Evolutionary conservation across 2,797 vertebrate species (phyloP).

Genomic region (Peromyscus melanophrys): DNA sequence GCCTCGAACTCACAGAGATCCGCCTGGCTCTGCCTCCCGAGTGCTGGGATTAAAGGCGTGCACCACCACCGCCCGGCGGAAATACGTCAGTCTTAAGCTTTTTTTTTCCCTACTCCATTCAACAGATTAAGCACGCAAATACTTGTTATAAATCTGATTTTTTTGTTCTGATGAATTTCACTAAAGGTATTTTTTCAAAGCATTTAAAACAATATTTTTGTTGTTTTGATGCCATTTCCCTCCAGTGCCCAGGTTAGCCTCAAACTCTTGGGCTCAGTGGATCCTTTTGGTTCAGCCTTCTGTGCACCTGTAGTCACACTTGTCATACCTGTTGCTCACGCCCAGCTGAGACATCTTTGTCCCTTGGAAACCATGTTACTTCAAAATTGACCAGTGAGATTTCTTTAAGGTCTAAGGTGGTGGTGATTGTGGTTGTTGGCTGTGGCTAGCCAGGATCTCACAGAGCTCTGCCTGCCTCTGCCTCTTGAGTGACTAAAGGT

Average conservation of each 20-base stretch:
- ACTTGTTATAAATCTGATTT: neutral
- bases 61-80: no score
- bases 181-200: neutral
- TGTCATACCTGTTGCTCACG: no score
- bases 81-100: neutral
- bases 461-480: no score
- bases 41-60: no score
- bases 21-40: no score
- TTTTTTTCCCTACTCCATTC: neutral
- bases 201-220: neutral
- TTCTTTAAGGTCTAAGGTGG: neutral
- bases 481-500: no score
- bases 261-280: neutral
- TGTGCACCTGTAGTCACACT: no score
- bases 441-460: neutral
- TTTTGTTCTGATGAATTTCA: constrained; percentile 17
- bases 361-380: neutral
- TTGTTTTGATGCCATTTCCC: neutral
- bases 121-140: constrained; percentile 1
- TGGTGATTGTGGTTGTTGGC: no score
- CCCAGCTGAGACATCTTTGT: neutral
- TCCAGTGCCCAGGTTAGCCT: neutral
- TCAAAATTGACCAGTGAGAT: neutral
- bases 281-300: neutral
- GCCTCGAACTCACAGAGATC: no score